These are phyloP conservation scores for Onychostoma macrolepis DNA, from an alignment of 2,113 vertebrate genomes.

Conservation along the genomic window DNA sequence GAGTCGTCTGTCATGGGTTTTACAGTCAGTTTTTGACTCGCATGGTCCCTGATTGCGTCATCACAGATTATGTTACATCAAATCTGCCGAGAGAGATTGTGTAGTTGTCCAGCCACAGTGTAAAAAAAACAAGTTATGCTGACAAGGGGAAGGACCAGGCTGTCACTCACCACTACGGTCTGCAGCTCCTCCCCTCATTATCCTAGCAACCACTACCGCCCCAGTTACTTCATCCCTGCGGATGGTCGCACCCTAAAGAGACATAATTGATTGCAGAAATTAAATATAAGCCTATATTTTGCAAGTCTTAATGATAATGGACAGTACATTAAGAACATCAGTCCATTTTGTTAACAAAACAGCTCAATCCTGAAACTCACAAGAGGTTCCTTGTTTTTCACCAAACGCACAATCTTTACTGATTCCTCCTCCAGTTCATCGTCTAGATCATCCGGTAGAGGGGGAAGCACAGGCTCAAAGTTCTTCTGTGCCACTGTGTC, in stretches of 20 bases:
- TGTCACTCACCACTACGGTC: slow-evolving; percentile 86
- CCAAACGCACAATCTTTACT: slow-evolving; percentile 92
- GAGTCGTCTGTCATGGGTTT: background rate
- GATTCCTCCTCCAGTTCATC: slow-evolving; percentile 94
- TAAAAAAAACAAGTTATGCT: background rate
- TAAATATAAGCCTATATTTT: background rate
- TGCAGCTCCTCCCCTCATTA: slow-evolving; percentile 93
- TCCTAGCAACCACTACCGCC: slow-evolving; percentile 90
- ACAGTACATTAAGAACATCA: background rate
- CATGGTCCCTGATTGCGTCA: background rate
- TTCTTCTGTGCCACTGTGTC: slow-evolving; percentile 96
- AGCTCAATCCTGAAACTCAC: slow-evolving; percentile 68
- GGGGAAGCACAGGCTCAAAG: slow-evolving; percentile 91
- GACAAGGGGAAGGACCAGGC: background rate
- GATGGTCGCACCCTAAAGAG: slow-evolving; percentile 88
- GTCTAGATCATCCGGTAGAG: slow-evolving; percentile 85
- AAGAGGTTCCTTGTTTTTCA: slow-evolving; percentile 95
- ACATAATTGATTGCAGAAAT: background rate
- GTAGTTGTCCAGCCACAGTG: background rate
- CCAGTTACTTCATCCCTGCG: slow-evolving; percentile 89
- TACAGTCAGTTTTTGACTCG: background rate
- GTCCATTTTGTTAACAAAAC: background rate
- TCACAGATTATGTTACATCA: slow-evolving; percentile 17
- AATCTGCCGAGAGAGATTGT: slow-evolving; percentile 18
- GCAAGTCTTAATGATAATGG: background rate